Conservation (phyloP, 30 jellyfish, hydroid and myxozoan genomes). For the Aurelia sp. region DNA sequence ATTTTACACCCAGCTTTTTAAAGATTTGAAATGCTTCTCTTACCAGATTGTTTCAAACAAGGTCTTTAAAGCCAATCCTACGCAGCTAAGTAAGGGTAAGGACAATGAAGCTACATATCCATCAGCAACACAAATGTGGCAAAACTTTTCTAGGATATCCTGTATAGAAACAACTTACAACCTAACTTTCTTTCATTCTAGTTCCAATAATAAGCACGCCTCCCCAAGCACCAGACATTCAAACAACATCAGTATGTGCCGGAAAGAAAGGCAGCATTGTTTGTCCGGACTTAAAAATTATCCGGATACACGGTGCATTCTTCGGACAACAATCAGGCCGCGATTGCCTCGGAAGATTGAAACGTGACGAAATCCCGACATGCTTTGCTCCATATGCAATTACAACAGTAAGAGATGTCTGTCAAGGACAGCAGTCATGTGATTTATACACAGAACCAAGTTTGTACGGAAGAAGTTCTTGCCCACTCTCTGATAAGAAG, state of each 20-base stretch:
- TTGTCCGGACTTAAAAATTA: constrained; percentile 84
- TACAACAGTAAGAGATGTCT: constrained; percentile 72
- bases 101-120: too few relatives aligned
- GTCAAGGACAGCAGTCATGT: constrained; percentile 99
- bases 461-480: constrained; percentile 84
- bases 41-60: too few relatives aligned
- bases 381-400: constrained; percentile 93
- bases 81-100: too few relatives aligned
- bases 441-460: constrained; percentile 90
- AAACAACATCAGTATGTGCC: constrained; percentile 69
- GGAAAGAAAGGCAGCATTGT: constrained; percentile 88
- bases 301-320: constrained; percentile 88
- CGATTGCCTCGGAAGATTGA: constrained; percentile 84
- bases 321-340: constrained; percentile 90
- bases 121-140: too few relatives aligned
- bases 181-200: neutral
- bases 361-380: constrained; percentile 85
- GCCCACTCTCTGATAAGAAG: constrained; percentile 65
- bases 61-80: too few relatives aligned
- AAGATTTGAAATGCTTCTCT: too few relatives aligned
- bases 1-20: too few relatives aligned
- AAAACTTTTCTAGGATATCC: too few relatives aligned
- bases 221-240: constrained; percentile 48
- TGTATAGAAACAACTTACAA: too few relatives aligned
- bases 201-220: constrained; percentile 45